phyloP scores from a whole-genome alignment of 1,140 invertebrate genomes.

The Megalonaias nervosa region DNA sequence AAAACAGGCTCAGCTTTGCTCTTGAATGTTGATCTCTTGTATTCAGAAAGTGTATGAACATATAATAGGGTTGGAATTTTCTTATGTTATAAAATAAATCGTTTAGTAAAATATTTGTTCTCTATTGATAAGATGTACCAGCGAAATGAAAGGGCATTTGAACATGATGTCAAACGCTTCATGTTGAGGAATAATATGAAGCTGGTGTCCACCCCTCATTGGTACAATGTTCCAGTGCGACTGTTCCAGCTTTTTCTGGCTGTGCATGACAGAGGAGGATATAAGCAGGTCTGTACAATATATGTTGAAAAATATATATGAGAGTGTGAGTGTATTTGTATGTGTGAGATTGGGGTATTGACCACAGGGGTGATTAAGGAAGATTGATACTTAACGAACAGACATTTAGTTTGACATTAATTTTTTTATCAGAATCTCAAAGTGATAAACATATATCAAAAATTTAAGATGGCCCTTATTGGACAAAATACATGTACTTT shows the following conservation, averaged over 20 bases:
- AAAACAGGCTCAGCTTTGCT: too few species aligned
- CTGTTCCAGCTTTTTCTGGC: slow-evolving; percentile 58
- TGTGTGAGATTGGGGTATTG: neutral
- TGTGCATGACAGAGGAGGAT: slow-evolving; percentile 58
- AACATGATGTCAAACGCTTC: slow-evolving; percentile 58
- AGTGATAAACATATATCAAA: too few species aligned
- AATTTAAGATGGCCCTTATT: too few species aligned
- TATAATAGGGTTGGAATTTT: too few species aligned
- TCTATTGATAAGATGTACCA: slow-evolving; percentile 51
- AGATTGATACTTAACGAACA: too few species aligned
- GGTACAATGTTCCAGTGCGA: slow-evolving; percentile 50
- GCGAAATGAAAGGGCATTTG: slow-evolving; percentile 59
- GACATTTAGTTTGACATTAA: too few species aligned
- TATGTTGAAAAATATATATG: neutral
- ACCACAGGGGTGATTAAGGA: neutral
- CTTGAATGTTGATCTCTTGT: too few species aligned
- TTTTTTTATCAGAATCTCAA: too few species aligned
- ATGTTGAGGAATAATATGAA: slow-evolving; percentile 44
- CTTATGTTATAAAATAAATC: too few species aligned
- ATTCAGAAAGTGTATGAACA: too few species aligned
- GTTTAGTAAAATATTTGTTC: neutral
- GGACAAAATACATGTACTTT: too few species aligned
- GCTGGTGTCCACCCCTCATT: slow-evolving; percentile 37
- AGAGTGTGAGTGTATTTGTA: too few species aligned
- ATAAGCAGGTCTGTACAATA: slow-evolving; percentile 43